These are phyloP conservation scores for Cephus pulcher DNA, from an alignment of 2,888 invertebrate species.

Conservation along the genomic window DNA sequence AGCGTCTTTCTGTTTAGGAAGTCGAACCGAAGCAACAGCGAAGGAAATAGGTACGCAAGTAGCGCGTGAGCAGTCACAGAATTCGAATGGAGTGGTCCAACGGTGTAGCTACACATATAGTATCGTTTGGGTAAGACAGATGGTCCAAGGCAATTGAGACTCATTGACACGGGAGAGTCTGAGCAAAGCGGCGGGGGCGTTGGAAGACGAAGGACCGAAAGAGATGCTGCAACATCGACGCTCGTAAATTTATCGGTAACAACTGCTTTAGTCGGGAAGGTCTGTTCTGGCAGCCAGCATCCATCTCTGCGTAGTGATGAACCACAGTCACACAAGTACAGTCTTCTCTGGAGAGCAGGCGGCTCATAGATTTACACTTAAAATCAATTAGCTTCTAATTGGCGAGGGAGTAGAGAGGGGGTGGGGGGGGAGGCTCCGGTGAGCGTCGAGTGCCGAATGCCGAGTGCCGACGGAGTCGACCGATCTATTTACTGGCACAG, in stretches of 20 bases:
- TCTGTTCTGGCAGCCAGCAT: no score
- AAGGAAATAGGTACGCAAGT: no score
- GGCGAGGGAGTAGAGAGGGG: conserved; percentile 9
- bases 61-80: no score
- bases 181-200: conserved; percentile 20
- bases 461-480: neutral
- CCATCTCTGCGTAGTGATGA: neutral
- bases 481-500: conserved; percentile 9
- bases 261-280: conserved; percentile 34
- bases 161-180: conserved; percentile 39
- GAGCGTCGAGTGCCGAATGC: conserved; percentile 6
- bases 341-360: conserved; percentile 1
- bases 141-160: conserved; percentile 41
- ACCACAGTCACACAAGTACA: no score
- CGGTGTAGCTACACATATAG: no score
- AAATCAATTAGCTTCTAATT: conserved; percentile 24
- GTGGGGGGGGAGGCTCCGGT: no score
- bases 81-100: no score
- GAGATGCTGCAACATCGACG: conserved; percentile 25
- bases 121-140: conserved; percentile 34
- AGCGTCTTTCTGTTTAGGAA: no score
- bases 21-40: no score
- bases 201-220: conserved; percentile 21
- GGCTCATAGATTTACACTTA: conserved; percentile 23
- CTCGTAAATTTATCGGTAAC: conserved; percentile 53